These are phyloP conservation scores for Lophotriccus pileatus DNA, from an alignment of 2,797 vertebrate genomes.

Conservation along the genomic window DNA sequence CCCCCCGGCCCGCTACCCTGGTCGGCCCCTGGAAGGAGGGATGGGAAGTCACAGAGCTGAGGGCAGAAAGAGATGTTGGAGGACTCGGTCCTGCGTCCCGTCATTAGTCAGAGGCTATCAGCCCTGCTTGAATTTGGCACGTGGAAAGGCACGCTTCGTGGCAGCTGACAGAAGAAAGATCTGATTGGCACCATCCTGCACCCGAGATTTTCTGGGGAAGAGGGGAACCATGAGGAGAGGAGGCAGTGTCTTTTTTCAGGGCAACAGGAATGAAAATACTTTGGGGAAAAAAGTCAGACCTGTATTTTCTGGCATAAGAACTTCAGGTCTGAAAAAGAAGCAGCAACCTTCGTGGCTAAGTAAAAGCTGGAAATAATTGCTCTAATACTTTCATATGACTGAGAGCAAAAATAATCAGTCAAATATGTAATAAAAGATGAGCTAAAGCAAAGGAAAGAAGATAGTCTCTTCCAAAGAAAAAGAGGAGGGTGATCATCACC, in stretches of 20 bases:
- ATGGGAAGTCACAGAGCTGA: neutral
- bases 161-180: neutral
- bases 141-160: fast-evolving
- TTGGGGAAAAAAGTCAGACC: neutral
- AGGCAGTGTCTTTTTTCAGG: neutral
- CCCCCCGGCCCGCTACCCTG: too few species aligned
- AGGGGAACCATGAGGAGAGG: neutral
- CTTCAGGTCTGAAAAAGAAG: neutral
- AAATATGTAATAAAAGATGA: neutral
- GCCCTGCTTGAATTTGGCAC: neutral
- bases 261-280: neutral
- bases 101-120: too few species aligned
- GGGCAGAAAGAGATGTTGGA: neutral
- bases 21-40: neutral
- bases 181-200: fast-evolving
- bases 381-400: neutral
- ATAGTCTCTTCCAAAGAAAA: fast-evolving
- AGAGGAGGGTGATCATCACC: neutral
- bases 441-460: neutral
- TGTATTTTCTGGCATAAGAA: fast-evolving
- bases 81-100: neutral
- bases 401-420: neutral
- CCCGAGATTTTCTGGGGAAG: too few species aligned
- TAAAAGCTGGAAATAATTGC: neutral
- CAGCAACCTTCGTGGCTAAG: fast-evolving